Conservation (phyloP, 2,113 vertebrate species). For the Amphiprion percula region DNA sequence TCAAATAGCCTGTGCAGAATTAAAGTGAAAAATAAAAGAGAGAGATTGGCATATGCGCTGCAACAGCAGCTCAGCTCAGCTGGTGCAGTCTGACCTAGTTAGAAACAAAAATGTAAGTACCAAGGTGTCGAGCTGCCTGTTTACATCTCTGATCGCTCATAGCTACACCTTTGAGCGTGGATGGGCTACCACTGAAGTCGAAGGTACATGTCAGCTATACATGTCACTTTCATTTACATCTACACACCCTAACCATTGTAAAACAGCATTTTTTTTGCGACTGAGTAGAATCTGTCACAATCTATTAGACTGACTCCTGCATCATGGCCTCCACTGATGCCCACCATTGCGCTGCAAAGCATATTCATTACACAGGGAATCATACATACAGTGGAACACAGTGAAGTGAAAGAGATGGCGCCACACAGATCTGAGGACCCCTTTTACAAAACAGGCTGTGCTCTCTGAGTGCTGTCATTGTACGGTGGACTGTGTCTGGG, state of each 20-base stretch:
- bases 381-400: neutral
- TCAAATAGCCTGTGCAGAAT: neutral
- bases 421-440: conserved; percentile 17
- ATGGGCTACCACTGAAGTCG: neutral
- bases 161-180: conserved; percentile 4
- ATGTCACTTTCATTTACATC: neutral
- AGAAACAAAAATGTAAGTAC: conserved; percentile 55
- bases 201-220: neutral
- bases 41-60: conserved; percentile 34
- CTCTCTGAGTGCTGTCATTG: conserved; percentile 47
- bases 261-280: conserved; percentile 2
- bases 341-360: conserved; percentile 10
- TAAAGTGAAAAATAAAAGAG: conserved; percentile 29
- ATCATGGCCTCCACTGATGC: neutral
- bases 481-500: conserved; percentile 44
- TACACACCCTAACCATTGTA: neutral
- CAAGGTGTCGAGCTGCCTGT: conserved; percentile 41
- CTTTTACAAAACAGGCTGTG: neutral
- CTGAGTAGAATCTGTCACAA: neutral
- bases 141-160: conserved; percentile 27
- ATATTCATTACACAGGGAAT: neutral
- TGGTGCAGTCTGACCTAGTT: conserved; percentile 67
- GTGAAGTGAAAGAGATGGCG: neutral
- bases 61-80: conserved; percentile 45
- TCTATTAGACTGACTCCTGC: neutral